Conservation (phyloP, 2,888 invertebrate genomes). For the Agapostemon virescens region DNA sequence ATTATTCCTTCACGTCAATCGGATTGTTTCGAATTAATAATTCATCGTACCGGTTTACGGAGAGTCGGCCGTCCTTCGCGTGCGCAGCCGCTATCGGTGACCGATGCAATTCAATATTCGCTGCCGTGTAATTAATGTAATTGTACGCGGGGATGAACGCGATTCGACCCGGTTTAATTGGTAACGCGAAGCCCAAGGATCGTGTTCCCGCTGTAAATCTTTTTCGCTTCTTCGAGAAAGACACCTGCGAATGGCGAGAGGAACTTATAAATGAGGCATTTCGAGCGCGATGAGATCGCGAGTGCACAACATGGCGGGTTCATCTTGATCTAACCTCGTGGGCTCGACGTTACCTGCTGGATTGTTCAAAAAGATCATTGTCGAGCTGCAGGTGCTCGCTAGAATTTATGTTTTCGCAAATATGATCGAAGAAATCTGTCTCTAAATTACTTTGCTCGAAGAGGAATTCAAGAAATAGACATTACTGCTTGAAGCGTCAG, state of each 20-base stretch:
- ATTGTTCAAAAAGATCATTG: slow-evolving; percentile 13
- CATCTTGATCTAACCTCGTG: slow-evolving; percentile 32
- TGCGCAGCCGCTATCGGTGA: neutral
- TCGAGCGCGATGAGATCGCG: slow-evolving; percentile 14
- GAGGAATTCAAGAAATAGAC: neutral
- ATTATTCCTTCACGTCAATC: slow-evolving; percentile 50
- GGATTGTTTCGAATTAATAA: slow-evolving; percentile 52
- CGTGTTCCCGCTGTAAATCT: slow-evolving; percentile 2
- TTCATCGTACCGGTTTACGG: slow-evolving; percentile 18
- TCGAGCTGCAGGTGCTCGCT: neutral
- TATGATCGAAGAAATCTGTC: neutral
- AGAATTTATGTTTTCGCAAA: neutral
- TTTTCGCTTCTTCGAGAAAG: neutral
- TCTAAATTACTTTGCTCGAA: neutral
- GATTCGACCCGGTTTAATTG: slow-evolving; percentile 21
- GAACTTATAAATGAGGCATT: slow-evolving; percentile 35
- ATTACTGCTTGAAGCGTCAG: neutral
- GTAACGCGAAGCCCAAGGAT: neutral
- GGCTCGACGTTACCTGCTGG: neutral
- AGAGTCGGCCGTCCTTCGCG: neutral
- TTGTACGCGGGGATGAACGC: no score
- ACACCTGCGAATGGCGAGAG: slow-evolving; percentile 1
- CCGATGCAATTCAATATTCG: slow-evolving; percentile 22
- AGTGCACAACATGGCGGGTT: slow-evolving; percentile 25
- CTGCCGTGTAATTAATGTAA: slow-evolving; percentile 27